Evolutionary conservation across 2,797 vertebrate genomes (phyloP), one percentile per base, ranked within the genome.

Genomic region (Spinibarbus caldwelli): DNA sequence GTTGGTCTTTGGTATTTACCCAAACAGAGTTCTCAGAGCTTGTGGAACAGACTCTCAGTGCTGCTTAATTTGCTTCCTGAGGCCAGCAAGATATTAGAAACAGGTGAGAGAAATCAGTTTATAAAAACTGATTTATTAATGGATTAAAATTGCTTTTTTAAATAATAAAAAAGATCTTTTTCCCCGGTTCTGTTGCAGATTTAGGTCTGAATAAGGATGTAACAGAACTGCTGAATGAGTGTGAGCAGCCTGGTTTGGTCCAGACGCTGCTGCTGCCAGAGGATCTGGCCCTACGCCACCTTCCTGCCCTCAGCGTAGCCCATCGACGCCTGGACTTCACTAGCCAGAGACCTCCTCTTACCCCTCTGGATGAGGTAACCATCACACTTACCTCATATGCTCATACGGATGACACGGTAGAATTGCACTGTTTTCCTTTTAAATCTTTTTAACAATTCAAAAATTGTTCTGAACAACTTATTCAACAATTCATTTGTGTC

Each of bases 11-110:
- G 12, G 10, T 84, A 8, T 83, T 14, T 83, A 0, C 31, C 31
- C 54, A 29, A 76, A 72, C 93, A 99, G 98, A 99, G 98, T 92
- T 99, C 98, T 84, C 98, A 99, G 80, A 99, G 98, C 91, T 92
- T 99, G 91, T 99, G 98, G 98, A 99, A 99, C 93, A 94, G 98
- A 82, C 94, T 99, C 85, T 99, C 98, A 5, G 97, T 99, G 91
- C 95, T 99, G 91, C 93, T 99, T 84, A 99, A 99, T 93, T 95
- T 99, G 36, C 93, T 99, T 77, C 98, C 98, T 78, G 96, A 98
- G 54, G 96, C 96, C 80, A 92, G 92, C 43, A 97, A 98, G 88
- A 96, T 99, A 89, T 96, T 97, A 1, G 97, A 97, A 91, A 95
- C 97, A 72, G 97, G 98, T 99, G 88, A 95, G 95, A 90, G 45